A percentile compares a stretch with the other conserved stretches of the same genome.
Evolutionary conservation across 2,113 vertebrate genomes (phyloP).

Genomic region (Circaetus gallicus): DNA sequence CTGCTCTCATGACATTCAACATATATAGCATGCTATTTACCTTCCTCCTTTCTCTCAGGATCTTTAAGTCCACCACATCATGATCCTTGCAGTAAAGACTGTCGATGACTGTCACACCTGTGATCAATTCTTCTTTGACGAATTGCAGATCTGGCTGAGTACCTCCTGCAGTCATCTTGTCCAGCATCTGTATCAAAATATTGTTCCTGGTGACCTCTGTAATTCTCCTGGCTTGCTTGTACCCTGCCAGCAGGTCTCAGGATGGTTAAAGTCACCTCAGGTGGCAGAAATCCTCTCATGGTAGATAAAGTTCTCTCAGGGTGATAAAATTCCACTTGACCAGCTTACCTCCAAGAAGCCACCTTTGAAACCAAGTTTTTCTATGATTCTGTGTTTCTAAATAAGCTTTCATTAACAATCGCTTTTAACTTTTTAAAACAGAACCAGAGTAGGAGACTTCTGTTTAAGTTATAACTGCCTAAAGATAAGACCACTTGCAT

Average conservation of each 20-base stretch:
- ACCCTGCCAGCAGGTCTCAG: not conserved
- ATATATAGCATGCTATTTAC: not conserved
- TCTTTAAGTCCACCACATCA: not conserved
- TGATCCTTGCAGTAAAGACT: not conserved
- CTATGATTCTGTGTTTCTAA: not conserved
- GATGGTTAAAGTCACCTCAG: not conserved
- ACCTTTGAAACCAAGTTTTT: not conserved
- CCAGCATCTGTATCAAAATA: not conserved
- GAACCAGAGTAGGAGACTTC: not conserved
- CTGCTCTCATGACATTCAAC: not conserved
- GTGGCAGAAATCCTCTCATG: not conserved
- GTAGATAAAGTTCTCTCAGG: not conserved
- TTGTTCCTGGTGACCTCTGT: not conserved
- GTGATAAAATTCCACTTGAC: not conserved
- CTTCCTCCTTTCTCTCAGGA: not conserved
- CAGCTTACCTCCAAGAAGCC: fast-evolving
- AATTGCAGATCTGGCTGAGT: not conserved
- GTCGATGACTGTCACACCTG: not conserved
- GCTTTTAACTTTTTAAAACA: not conserved
- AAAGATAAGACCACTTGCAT: not conserved
- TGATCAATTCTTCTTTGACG: not conserved
- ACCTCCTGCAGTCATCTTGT: not conserved
- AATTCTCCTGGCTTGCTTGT: not conserved
- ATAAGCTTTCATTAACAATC: not conserved
- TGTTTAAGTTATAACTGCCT: not conserved